Base-by-base conservation (phyloP, 1,140 invertebrate species). In the Ladona fulva region DNA sequence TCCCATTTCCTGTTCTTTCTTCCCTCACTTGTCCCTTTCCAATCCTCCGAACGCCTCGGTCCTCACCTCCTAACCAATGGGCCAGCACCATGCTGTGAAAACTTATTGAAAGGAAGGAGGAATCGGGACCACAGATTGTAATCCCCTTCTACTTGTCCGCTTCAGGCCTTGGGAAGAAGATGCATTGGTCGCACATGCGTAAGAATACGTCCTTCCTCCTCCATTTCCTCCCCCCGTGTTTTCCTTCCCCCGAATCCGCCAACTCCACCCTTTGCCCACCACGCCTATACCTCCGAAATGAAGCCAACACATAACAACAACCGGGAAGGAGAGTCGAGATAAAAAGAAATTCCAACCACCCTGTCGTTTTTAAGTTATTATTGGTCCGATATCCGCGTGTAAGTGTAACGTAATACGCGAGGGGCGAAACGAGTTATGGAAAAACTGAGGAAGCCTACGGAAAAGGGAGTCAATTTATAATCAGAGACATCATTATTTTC, bases 151-250 rank as follows among this genome's bases (percentile, higher is more conserved):
- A 16, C 52, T 37, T 37, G 52, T 66, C 52, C 52, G 3, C 52
- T 66, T 12, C 52, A 16, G 14, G 52, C 52, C 29, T 37, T 37
- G n/a, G 52, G 52, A 19, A 22, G 52, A 66, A 66, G 52, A 16
- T 66, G 52, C 52, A 66, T 66, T 66, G 52, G 52, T 66, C n/a
- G 52, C 52, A 66, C 52, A 66, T 66, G 52, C 52, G 52, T 22
- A 66, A 16, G 52, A 66, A 66, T 66, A 22, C 14, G 52, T 19
- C 52, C 52, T 66, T 22, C 16, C 14, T 66, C 3, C 19, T 19
- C 44, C 44, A 19, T 52, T 52, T 52, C 44, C 44, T 19, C 19
- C 44, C 44, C 19, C 52, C 52, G 52, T 16, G n/a, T 19, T 66
- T 66, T 66, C 52, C n/a, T 66, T 66, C 52, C 52, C 52, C 52